These are phyloP conservation scores for Paracentrotus lividus DNA, from an alignment of 53 echinoderm and acorn worm species.

Conservation along the genomic window DNA sequence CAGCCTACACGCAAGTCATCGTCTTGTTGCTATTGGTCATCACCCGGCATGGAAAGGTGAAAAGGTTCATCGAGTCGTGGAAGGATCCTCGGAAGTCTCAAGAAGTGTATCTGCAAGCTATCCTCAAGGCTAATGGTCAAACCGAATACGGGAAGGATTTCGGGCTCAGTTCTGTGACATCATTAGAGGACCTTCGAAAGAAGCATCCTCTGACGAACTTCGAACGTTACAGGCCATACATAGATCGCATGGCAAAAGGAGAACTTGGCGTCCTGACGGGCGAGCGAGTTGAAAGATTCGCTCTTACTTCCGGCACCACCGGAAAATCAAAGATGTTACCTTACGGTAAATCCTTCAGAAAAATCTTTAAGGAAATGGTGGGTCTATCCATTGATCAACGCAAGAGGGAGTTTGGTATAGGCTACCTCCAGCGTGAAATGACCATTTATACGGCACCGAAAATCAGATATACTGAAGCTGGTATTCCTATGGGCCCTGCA, in stretches of 20 bases:
- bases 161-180: constrained; percentile 66
- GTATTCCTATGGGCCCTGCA: constrained; percentile 69
- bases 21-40: not conserved
- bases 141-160: constrained; percentile 77
- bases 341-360: not conserved
- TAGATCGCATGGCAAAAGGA: constrained; percentile 79
- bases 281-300: constrained; percentile 69
- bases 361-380: not conserved
- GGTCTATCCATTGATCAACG: not conserved
- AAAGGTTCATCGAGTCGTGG: constrained; percentile 17
- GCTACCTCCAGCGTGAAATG: constrained; percentile 67
- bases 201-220: constrained; percentile 81
- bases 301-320: constrained; percentile 83
- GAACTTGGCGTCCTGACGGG: constrained; percentile 80
- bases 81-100: constrained; percentile 73
- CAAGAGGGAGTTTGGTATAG: constrained; percentile 20
- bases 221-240: constrained; percentile 75
- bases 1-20: not conserved
- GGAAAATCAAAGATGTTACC: constrained; percentile 79
- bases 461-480: constrained; percentile 67
- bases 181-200: constrained; percentile 67
- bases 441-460: constrained; percentile 70
- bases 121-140: constrained; percentile 66
- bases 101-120: constrained; percentile 64
- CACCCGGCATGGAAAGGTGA: not conserved